phyloP scores from a whole-genome alignment of 2,797 vertebrate genomes.

The Lateolabrax maculatus region DNA sequence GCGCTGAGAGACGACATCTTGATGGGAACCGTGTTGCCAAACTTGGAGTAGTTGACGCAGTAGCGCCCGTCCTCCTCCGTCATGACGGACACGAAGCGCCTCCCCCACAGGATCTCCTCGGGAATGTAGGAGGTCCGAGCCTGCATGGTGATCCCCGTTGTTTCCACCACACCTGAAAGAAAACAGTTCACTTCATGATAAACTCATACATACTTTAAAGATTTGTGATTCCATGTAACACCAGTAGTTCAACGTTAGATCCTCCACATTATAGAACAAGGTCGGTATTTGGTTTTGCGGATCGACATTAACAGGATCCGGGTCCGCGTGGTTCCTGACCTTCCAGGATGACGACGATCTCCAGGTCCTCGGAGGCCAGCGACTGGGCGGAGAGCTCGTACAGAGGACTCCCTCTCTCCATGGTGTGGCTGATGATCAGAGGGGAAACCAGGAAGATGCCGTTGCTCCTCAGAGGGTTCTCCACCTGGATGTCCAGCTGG shows the following conservation, averaged over 20 bases:
- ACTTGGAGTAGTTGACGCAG: slow-evolving; percentile 96
- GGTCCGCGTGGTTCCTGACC: slow-evolving; percentile 69
- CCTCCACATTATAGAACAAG: too few species aligned
- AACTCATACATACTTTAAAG: too few species aligned
- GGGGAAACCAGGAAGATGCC: slow-evolving; percentile 98
- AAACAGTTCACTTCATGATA: not conserved
- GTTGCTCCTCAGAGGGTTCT: slow-evolving; percentile 96
- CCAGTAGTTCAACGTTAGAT: too few species aligned
- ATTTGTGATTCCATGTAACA: too few species aligned
- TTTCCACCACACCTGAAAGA: slow-evolving; percentile 92
- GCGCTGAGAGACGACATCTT: slow-evolving; percentile 93
- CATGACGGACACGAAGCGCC: slow-evolving; percentile 95
- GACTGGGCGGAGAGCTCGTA: slow-evolving; percentile 93
- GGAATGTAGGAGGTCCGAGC: slow-evolving; percentile 95
- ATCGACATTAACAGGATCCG: not conserved
- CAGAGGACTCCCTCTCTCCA: slow-evolving; percentile 94
- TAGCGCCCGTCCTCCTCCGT: slow-evolving; percentile 96
- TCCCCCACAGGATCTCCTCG: slow-evolving; percentile 97
- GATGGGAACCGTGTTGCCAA: slow-evolving; percentile 94
- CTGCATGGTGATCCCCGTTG: slow-evolving; percentile 96
- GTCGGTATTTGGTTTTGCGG: not conserved
- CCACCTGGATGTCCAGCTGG: slow-evolving; percentile 96
- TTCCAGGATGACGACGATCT: slow-evolving; percentile 96
- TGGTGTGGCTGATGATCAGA: slow-evolving; percentile 94
- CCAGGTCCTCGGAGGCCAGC: slow-evolving; percentile 90